Evolutionary conservation across 2,113 vertebrate species (phyloP), one percentile per base, ranked within the genome.

Genomic region (Pipa parva): DNA sequence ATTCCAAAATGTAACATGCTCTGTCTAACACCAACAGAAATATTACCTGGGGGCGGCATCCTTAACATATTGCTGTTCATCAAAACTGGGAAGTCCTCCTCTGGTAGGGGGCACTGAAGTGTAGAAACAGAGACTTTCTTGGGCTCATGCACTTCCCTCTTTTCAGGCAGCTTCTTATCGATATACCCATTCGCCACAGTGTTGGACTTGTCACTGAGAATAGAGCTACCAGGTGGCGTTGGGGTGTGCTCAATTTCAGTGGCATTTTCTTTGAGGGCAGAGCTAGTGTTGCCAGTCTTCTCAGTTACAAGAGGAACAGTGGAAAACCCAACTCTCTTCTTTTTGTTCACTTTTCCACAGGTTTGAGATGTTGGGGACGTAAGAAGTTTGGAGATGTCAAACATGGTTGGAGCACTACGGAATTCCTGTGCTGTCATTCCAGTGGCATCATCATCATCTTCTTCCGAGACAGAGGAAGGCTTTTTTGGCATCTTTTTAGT

Each of bases 41-140:
- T n/a, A n/a, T 8, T 71, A 99, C 97, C 97, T 88, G 97, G 96
- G 1, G 96, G 96, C 6, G 93, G 97, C 78, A 90, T 95, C 78
- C 92, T 86, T 28, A 91, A 76, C 8, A 83, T 81, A 64, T 81
- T 84, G 64, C 82, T 81, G 62, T 79, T 85, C 18, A 86, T 77
- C 15, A 99, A 91, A 0, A 90, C 95, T 42, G 97, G 96, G 63
- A 99, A 99, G 13, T 99, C 97, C 73, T 99, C 95, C 62, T 89
- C 88, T 72, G 85, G 72, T 22, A 80, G 77, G 9, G 80, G 74
- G 51, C 82, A 75, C 3, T 85, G 78, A 42, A 79, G 83, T 27
- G 10, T 48, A 29, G 78, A 74, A 27, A 21, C 79, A 8, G 81
- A 49, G 36, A 81, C 80, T 59, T 87, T 83, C 5, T 83, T 81